Base-by-base conservation (phyloP, 1,140 invertebrate genomes). In the Adoxophyes honmai region DNA sequence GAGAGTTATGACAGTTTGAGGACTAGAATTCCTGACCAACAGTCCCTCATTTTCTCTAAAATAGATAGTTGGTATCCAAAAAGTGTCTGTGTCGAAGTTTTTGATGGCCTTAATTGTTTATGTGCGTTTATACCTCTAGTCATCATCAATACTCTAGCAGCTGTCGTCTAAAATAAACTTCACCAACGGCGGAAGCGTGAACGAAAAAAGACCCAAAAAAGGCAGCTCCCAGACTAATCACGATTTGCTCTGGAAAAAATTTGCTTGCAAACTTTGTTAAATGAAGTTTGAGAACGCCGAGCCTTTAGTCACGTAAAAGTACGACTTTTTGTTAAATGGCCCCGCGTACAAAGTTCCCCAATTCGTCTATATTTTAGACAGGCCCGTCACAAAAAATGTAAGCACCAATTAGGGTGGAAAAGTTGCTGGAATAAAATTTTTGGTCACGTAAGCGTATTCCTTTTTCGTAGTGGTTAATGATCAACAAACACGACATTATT, bases 291-390 rank as follows among this genome's bases (percentile, higher is more conserved):
- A 28, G 42, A 48, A 33, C 42, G 42, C 9, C 10, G 16, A 18
- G 39, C 42, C 42, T 48, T 48, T 48, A 48, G 42, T 48, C 42
- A 48, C 42, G 42, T 11, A 48, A 33, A 48, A 28, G n/a, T 28
- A 48, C 10, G 28, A 48, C 10, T 28, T 44, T 39, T 48, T 33
- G 18, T 48, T 48, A 33, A 48, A 48, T 48, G 18, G 21, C 6
- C 18, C 11, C 18, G 18, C 6, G 11, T 48, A 11, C 11, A 28
- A 33, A 33, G 42, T 48, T n/a, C 5, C 21, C 18, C 10, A 48
- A 28, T 28, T 36, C 34, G 34, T 36, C 34, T 36, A 36, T 36
- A 36, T 36, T 48, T 48, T 28, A 28, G 21, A 28, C 21, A 28
- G 21, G 21, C 21, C 21, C 21, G 21, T 28, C 21, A 28, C 21